Percentiles rank a stretch among this genome's conserved stretches.
phyloP scores from a whole-genome alignment of 2,888 invertebrate species.

The Chrysomela aeneicollis region DNA sequence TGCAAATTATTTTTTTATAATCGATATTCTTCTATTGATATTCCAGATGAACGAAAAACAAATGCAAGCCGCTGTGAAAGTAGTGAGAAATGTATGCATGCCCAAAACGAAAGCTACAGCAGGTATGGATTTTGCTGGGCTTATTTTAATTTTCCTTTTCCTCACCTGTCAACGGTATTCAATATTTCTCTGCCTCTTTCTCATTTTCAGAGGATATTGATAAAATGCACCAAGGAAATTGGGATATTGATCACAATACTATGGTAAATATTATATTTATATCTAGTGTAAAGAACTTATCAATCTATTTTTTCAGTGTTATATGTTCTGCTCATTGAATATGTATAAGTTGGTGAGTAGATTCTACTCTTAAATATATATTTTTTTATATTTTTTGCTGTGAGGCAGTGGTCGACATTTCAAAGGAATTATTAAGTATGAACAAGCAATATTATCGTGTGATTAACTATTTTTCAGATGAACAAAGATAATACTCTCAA shows the following conservation, averaged over 20 bases:
- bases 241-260: constrained; percentile 48
- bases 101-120: constrained; percentile 69
- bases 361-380: not conserved
- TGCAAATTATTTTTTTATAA: not conserved
- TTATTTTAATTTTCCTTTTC: not conserved
- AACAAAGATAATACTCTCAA: constrained; percentile 56
- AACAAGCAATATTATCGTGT: not conserved
- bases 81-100: constrained; percentile 71
- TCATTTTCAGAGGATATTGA: constrained; percentile 50
- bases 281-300: constrained; percentile 3
- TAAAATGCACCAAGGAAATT: constrained; percentile 52
- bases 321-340: constrained; percentile 63
- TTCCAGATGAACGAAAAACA: constrained; percentile 63
- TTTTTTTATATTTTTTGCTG: no score
- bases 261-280: constrained; percentile 42
- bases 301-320: constrained; percentile 59
- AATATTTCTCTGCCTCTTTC: constrained; percentile 14
- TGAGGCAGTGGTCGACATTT: no score
- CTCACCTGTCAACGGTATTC: not conserved
- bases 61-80: constrained; percentile 68
- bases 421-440: no score
- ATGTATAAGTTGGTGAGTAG: constrained; percentile 64
- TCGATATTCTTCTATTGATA: not conserved
- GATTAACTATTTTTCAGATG: constrained; percentile 37
- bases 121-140: constrained; percentile 58